Conservation (phyloP, 2,113 vertebrate genomes). For the cattle (Bos taurus) region DNA sequence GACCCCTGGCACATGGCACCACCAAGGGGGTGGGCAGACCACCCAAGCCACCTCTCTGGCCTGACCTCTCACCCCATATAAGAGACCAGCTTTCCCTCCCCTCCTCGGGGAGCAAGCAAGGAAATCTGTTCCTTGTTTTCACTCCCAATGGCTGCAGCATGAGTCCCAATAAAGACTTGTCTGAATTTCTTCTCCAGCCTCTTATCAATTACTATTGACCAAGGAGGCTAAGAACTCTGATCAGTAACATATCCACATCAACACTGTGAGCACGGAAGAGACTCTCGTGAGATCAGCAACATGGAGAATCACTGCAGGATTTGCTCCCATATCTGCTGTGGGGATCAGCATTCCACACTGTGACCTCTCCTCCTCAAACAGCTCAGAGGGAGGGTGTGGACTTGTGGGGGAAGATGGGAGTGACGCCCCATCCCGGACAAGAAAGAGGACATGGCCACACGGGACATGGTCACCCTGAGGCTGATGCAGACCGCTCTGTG, state of each 20-base stretch:
- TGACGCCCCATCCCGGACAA: fast-evolving
- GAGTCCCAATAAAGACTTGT: neutral
- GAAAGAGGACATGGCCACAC: neutral
- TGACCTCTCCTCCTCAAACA: neutral
- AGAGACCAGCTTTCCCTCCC: neutral
- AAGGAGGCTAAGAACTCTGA: neutral
- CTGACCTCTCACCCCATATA: neutral
- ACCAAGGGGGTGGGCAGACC: neutral
- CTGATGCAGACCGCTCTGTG: neutral
- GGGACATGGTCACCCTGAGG: neutral
- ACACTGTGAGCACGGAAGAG: neutral
- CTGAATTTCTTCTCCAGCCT: neutral
- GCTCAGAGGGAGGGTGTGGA: neutral
- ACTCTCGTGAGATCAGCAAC: neutral
- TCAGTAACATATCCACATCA: neutral
- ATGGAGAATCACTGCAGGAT: neutral
- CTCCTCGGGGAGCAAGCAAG: neutral
- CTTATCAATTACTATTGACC: neutral
- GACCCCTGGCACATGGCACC: neutral
- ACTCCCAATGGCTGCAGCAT: neutral
- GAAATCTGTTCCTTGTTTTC: neutral
- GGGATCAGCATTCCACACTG: neutral
- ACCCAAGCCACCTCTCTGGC: neutral
- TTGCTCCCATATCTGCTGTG: neutral
- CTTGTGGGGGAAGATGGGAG: fast-evolving